phyloP scores from a whole-genome alignment of 1,140 invertebrate genomes.

The Pantala flavescens region DNA sequence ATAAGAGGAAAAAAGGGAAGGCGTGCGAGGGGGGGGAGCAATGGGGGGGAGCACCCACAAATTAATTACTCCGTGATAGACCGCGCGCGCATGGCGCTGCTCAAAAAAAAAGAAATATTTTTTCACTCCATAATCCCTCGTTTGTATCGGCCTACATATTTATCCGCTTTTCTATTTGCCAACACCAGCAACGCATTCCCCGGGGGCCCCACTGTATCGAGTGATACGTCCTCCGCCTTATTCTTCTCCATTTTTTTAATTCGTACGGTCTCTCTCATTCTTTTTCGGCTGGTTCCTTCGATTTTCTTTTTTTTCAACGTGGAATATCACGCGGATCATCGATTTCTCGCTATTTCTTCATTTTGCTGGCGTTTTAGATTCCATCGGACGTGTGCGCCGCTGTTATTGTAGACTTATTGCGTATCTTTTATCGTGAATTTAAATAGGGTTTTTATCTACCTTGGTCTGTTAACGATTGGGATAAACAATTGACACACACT shows the following conservation, averaged over 20 bases:
- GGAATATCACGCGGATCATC: too few species aligned
- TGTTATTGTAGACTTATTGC: too few species aligned
- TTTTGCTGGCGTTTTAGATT: too few species aligned
- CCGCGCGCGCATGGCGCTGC: background rate
- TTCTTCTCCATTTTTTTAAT: background rate
- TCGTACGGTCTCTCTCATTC: background rate
- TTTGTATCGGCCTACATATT: slow-evolving; percentile 6
- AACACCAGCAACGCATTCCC: background rate
- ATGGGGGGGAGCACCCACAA: background rate
- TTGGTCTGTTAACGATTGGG: too few species aligned
- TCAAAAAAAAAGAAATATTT: background rate
- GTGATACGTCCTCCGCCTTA: background rate
- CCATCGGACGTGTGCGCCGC: too few species aligned
- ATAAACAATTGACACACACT: too few species aligned
- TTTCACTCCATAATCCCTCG: background rate
- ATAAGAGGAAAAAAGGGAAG: background rate
- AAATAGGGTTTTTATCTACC: too few species aligned
- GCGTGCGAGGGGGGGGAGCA: background rate
- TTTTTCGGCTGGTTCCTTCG: background rate
- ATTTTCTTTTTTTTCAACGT: too few species aligned
- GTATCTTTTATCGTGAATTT: too few species aligned
- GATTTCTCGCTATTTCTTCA: too few species aligned
- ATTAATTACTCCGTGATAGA: slow-evolving; percentile 10
- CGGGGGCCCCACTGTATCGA: background rate
- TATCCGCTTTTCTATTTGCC: slow-evolving; percentile 5